phyloP scores from a whole-genome alignment of 1,140 invertebrate species.

The Mesaphorura yosii region DNA sequence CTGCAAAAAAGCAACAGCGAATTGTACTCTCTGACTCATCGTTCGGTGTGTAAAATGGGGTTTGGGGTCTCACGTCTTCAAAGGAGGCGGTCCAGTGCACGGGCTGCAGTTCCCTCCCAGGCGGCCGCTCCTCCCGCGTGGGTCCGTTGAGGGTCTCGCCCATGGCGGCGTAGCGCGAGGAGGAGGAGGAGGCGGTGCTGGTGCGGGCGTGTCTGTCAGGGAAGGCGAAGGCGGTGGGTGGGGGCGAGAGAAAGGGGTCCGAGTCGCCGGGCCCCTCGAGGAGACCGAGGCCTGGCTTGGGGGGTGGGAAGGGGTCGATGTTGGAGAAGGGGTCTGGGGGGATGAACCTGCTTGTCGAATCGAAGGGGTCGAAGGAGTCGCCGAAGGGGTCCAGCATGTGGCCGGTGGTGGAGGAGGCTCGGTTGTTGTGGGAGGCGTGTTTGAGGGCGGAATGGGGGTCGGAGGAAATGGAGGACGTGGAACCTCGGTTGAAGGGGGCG shows the following conservation, averaged over 20 bases:
- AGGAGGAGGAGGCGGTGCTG: not conserved
- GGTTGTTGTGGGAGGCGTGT: not conserved
- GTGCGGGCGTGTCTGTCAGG: not conserved
- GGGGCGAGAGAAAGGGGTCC: not conserved
- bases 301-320: slow-evolving; percentile 27
- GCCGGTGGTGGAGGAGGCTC: not conserved
- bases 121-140: too few species aligned
- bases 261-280: not conserved
- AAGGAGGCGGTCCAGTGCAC: slow-evolving; percentile 28
- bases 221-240: too few species aligned
- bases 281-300: not conserved
- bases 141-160: slow-evolving; percentile 2
- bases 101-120: not conserved
- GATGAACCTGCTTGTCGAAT: slow-evolving; percentile 6
- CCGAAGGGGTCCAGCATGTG: slow-evolving; percentile 53
- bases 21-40: too few species aligned
- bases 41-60: too few species aligned
- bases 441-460: slow-evolving; percentile 15
- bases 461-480: slow-evolving; percentile 28
- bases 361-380: slow-evolving; percentile 57
- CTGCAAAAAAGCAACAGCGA: slow-evolving; percentile 13
- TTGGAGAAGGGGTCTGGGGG: slow-evolving; percentile 25
- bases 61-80: slow-evolving; percentile 24
- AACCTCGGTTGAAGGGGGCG: slow-evolving; percentile 26
- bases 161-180: not conserved